These are phyloP conservation scores for fruit fly (Drosophila melanogaster) DNA, from an alignment of 1,140 invertebrate genomes.

Conservation along the genomic window Release_6_plus_ISO1_MT NC_004354.4:10711501-10712000, in stretches of 20 bases:
- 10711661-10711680: constrained; percentile 12
- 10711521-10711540: neutral
- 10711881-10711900: constrained; percentile 49
- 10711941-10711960: constrained; percentile 48
- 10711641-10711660: neutral
- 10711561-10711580: constrained; percentile 1
- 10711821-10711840: constrained; percentile 30
- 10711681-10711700: constrained; percentile 61
- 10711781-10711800: constrained; percentile 18
- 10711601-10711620: neutral
- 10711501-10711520: constrained; percentile 28
- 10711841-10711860: constrained; percentile 1
- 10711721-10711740: constrained; percentile 51
- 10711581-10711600: neutral
- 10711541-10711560: neutral
- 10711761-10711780: constrained; percentile 24
- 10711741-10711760: constrained; percentile 8
- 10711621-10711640: constrained; percentile 5
- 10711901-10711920: constrained; percentile 60
- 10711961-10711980: constrained; percentile 60
- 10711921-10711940: constrained; percentile 21
- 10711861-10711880: constrained; percentile 33
- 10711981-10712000: constrained; percentile 49
- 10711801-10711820: constrained; percentile 9
- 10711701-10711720: constrained; percentile 37